A percentile compares a stretch with the other conserved stretches of the same genome.
Evolutionary conservation across 2,113 vertebrate genomes (phyloP).

Genomic region (Chaetorhynchus papuensis): DNA sequence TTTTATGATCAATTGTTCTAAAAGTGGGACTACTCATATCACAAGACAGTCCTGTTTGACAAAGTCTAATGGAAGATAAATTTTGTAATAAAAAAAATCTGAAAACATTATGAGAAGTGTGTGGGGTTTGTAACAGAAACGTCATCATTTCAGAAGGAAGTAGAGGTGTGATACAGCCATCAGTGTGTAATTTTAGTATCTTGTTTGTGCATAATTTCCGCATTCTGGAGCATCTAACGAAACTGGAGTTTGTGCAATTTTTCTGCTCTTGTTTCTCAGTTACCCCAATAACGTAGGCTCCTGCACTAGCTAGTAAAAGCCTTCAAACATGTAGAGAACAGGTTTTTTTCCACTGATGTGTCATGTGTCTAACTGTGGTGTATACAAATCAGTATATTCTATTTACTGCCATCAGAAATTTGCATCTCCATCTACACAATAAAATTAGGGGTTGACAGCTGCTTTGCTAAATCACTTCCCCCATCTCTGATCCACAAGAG

Average conservation of each 20-base stretch:
- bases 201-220: background rate
- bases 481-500: background rate
- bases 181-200: background rate
- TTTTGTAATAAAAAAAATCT: background rate
- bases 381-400: background rate
- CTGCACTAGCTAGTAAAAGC: background rate
- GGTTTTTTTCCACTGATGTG: background rate
- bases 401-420: background rate
- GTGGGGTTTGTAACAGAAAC: background rate
- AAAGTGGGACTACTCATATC: background rate
- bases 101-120: background rate
- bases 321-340: background rate
- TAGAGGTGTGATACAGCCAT: background rate
- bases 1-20: background rate
- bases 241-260: background rate
- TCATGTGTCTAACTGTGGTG: background rate
- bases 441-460: background rate
- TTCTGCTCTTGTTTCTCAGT: background rate
- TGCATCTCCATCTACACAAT: background rate
- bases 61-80: background rate
- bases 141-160: background rate
- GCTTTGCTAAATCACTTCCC: background rate
- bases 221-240: background rate
- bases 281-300: background rate
- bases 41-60: background rate